Percentiles rank a stretch among this genome's conserved stretches.
Evolutionary conservation across 2,888 invertebrate species (phyloP).

Genomic region (Leptinotarsa haldemani): DNA sequence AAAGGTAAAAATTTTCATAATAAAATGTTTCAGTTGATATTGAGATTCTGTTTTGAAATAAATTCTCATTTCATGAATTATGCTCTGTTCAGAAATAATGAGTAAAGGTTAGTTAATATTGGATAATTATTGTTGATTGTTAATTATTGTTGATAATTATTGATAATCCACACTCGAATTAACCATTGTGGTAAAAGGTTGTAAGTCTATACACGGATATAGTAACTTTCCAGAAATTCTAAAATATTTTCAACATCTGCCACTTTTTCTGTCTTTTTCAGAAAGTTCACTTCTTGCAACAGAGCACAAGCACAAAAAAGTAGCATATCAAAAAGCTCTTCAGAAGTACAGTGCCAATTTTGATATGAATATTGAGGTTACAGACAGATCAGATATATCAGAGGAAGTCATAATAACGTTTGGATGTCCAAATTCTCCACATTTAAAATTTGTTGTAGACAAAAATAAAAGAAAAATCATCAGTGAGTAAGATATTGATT

Average conservation of each 20-base stretch:
- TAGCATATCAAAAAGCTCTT: constrained; percentile 19
- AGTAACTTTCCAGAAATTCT: too few relatives aligned
- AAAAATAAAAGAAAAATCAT: constrained; percentile 13
- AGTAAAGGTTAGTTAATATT: too few relatives aligned
- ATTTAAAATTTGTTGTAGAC: constrained; percentile 7
- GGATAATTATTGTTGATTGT: too few relatives aligned
- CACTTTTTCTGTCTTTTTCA: not conserved
- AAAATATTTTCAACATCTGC: too few relatives aligned
- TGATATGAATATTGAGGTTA: constrained; percentile 13
- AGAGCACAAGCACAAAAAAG: constrained; percentile 16
- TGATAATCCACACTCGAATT: too few relatives aligned
- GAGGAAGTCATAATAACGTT: constrained; percentile 3
- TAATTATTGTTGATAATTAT: too few relatives aligned
- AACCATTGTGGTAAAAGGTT: too few relatives aligned
- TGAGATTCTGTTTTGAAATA: too few relatives aligned
- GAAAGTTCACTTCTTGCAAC: not conserved
- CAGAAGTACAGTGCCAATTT: constrained; percentile 9
- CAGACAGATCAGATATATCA: not conserved
- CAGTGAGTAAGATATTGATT: constrained; percentile 1
- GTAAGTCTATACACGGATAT: too few relatives aligned
- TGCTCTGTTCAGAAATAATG: not conserved
- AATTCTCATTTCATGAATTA: not conserved
- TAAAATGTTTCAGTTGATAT: too few relatives aligned
- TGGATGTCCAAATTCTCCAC: not conserved
- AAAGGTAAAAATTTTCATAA: not conserved